Evolutionary conservation across 1,140 invertebrate genomes (phyloP).

Genomic region (Physella acuta): DNA sequence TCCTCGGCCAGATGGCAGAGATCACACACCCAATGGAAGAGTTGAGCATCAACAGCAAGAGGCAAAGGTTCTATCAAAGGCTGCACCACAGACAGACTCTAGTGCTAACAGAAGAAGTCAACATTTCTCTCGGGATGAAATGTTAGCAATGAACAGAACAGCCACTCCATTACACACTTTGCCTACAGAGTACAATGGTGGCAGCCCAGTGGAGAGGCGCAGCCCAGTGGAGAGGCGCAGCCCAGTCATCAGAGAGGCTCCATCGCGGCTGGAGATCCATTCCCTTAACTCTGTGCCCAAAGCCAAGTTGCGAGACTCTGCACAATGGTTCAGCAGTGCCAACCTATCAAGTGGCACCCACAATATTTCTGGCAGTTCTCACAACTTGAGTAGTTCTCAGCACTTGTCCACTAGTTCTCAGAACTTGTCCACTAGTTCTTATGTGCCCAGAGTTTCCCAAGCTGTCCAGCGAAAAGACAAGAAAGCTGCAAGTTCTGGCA

Average conservation of each 20-base stretch:
- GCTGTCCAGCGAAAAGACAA: not conserved
- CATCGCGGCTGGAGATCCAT: constrained; percentile 37
- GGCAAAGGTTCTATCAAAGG: not conserved
- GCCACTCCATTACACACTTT: constrained; percentile 40
- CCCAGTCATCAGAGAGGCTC: constrained; percentile 30
- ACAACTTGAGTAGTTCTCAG: too few relatives aligned
- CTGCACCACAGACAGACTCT: not conserved
- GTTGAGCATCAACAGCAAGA: constrained; percentile 26
- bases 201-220: not conserved
- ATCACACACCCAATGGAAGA: too few relatives aligned
- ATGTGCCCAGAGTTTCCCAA: not conserved
- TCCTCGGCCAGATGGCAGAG: too few relatives aligned
- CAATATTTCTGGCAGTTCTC: not conserved
- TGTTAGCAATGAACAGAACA: constrained; percentile 53
- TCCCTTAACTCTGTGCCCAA: constrained; percentile 50
- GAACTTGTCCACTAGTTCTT: too few relatives aligned
- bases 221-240: not conserved
- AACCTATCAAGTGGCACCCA: not conserved
- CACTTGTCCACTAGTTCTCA: too few relatives aligned
- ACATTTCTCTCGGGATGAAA: constrained; percentile 41
- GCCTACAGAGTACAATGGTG: constrained; percentile 12
- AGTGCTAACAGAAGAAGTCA: not conserved
- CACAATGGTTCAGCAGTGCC: constrained; percentile 34
- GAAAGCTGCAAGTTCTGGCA: not conserved
- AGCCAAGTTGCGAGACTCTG: constrained; percentile 34